These are phyloP conservation scores for Diaphora mendica DNA, from an alignment of 2,888 invertebrate genomes.

Conservation along the genomic window DNA sequence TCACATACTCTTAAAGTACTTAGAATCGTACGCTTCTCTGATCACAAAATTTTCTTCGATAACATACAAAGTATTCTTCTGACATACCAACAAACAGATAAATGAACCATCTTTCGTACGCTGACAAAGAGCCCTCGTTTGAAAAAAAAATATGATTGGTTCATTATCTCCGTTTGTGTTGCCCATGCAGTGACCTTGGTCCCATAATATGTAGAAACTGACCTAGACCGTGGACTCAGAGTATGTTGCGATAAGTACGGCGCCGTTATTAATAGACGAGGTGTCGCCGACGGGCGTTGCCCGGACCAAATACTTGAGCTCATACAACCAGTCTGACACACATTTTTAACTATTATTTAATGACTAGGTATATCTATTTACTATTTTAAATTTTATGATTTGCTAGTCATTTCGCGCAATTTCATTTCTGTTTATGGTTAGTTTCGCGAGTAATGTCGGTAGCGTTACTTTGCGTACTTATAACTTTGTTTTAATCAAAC, in stretches of 20 bases:
- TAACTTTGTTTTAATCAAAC: no score
- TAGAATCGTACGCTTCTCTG: background rate
- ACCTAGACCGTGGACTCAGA: constrained; percentile 60
- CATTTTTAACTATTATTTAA: constrained; percentile 3
- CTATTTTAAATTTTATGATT: background rate
- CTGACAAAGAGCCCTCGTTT: constrained; percentile 20
- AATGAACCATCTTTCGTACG: constrained; percentile 1
- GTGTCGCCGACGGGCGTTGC: constrained; percentile 57
- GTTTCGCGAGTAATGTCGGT: no score
- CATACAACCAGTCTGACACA: constrained; percentile 33
- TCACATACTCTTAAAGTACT: background rate
- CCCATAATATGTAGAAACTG: constrained; percentile 42
- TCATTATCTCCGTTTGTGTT: constrained; percentile 21
- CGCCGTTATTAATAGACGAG: constrained; percentile 59
- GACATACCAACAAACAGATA: background rate
- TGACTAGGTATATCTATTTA: background rate
- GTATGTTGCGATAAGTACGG: constrained; percentile 51
- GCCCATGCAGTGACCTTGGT: constrained; percentile 51
- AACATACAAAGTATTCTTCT: background rate
- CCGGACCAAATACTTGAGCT: constrained; percentile 34
- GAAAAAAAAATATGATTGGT: constrained; percentile 11
- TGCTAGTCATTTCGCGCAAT: background rate
- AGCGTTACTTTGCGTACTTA: no score
- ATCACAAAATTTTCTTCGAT: background rate
- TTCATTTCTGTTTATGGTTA: no score